Base-by-base conservation (phyloP, 1,140 invertebrate species). In the Aradophagus sp. region DNA sequence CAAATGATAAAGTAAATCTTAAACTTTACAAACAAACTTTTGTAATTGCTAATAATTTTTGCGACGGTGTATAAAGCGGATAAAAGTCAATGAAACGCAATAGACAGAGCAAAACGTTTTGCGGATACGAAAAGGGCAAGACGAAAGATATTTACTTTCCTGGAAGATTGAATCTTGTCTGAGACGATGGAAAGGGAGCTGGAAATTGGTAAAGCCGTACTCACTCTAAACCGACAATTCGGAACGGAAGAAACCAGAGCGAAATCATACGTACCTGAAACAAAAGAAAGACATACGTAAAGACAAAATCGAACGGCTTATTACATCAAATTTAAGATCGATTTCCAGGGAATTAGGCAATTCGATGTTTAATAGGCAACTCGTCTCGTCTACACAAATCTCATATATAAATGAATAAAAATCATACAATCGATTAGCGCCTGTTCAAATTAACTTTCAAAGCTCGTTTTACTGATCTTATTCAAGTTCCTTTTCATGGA, bases 191-290 rank as follows among this genome's bases (percentile, higher is more conserved):
- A 11, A 31, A 14, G 29, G 16, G 41, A 38, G 39, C 35, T 68
- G 55, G 55, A 59, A 59, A 68, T 68, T 61, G 48, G 34, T 68
- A 42, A 68, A 52, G 35, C 61, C 35, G 48, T 68, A 55, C 65
- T 68, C 53, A 68, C 65, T 61, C 45, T 56, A 11, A 44, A 35
- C n/a, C 35, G 32, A 39, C 36, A n/a, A 47, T 31, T 66, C 36
- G 36, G 11, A 35, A 35, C 32, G 35, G 8, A 17, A 12, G 11
- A 36, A 66, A 29, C 16, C n/a, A n/a, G n/a, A n/a, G n/a, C n/a
- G n/a, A n/a, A n/a, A n/a, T 12, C 62, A 66, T 66, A 66, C 62
- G 32, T 66, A 66, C 62, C 52, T 66, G 62, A 52, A 66, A 58
- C 62, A 66, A 66, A 55, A 50, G 62, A 50, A 58, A 56, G 13